Evolutionary conservation across 2,113 vertebrate genomes (phyloP), one percentile per base, ranked within the genome.

Genomic region (Uria lomvia): DNA sequence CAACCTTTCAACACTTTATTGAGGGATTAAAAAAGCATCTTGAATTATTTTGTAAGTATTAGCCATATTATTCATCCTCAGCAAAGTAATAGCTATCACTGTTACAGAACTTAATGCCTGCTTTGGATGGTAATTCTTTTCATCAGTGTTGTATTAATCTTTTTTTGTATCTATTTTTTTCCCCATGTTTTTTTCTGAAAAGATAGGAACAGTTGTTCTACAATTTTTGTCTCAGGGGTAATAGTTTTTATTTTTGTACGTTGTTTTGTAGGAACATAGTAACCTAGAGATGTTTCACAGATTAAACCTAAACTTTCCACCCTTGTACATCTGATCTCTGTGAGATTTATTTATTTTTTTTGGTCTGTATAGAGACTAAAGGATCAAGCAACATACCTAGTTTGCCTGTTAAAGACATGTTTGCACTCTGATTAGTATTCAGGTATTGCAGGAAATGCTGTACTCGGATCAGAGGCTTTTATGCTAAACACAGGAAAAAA

Each of bases 31-130:
- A 56, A 91, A 73, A 19, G n/a, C 22, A 53, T 59, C 66, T 71
- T 8, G 17, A 72, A 89, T 88, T 79, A 43, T 62, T 95, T 88
- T 94, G 66, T 89, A 73, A 79, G 77, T 92, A 55, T 93, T 88
- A 90, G 36, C 74, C n/a, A 6, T 89, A 12, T 72, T 92, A 81
- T 93, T 93, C 58, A 88, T 91, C 74, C 55, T 89, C 34, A 8
- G 77, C 70, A 89, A 91, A 92, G 90, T 68, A 92, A 65, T 72
- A 90, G 70, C 76, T 92, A 67, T 92, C 56, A 32, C 60, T 52
- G 38, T 68, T 91, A 72, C 24, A 65, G 60, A 72, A 92, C 75
- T 95, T 56, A 91, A 49, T 86, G 77, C 40, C 49, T 91, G 52
- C 49, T 87, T 91, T 87, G 66, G 60, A 10, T 92, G 34, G 30